A percentile compares a stretch with the other conserved stretches of the same genome.
Evolutionary conservation across 2,888 invertebrate species (phyloP).

Genomic region (Cactoblastis cactorum): DNA sequence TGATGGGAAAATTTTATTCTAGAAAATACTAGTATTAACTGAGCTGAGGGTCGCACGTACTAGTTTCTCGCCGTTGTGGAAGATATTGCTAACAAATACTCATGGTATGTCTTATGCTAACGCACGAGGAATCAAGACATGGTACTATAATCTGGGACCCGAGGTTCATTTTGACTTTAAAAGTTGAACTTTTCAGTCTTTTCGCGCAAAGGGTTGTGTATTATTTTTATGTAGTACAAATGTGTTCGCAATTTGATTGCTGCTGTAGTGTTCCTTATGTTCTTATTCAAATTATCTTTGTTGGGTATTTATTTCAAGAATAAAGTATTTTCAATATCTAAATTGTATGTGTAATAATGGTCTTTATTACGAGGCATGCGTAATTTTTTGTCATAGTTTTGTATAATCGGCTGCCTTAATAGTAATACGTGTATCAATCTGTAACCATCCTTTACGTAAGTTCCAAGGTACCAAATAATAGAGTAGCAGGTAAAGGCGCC

Average conservation of each 20-base stretch:
- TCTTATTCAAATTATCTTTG: constrained; percentile 63
- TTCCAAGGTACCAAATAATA: constrained; percentile 71
- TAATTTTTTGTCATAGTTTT: constrained; percentile 50
- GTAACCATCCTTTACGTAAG: constrained; percentile 51
- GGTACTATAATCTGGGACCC: constrained; percentile 35
- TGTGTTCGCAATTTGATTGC: constrained; percentile 80
- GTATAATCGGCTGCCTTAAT: constrained; percentile 67
- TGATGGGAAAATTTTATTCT: constrained; percentile 74
- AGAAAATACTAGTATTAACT: constrained; percentile 71
- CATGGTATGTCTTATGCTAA: constrained; percentile 9
- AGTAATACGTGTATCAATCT: constrained; percentile 54
- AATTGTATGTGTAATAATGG: constrained; percentile 38
- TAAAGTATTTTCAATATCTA: constrained; percentile 50
- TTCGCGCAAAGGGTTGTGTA: constrained; percentile 80
- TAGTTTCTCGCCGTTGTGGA: constrained; percentile 25
- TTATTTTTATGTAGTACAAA: constrained; percentile 80
- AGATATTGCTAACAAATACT: constrained; percentile 10
- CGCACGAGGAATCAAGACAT: constrained; percentile 3
- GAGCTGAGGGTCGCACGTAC: constrained; percentile 51
- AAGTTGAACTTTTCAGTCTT: constrained; percentile 77
- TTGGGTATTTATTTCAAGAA: constrained; percentile 70
- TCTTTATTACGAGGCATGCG: constrained; percentile 56
- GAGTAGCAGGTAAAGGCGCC: constrained; percentile 38
- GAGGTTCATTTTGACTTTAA: constrained; percentile 62
- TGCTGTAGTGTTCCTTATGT: constrained; percentile 77